These are phyloP conservation scores for Spongilla lacustris DNA, from an alignment of 37 sponge, comb jelly and placozoan genomes.

Conservation along the genomic window DNA sequence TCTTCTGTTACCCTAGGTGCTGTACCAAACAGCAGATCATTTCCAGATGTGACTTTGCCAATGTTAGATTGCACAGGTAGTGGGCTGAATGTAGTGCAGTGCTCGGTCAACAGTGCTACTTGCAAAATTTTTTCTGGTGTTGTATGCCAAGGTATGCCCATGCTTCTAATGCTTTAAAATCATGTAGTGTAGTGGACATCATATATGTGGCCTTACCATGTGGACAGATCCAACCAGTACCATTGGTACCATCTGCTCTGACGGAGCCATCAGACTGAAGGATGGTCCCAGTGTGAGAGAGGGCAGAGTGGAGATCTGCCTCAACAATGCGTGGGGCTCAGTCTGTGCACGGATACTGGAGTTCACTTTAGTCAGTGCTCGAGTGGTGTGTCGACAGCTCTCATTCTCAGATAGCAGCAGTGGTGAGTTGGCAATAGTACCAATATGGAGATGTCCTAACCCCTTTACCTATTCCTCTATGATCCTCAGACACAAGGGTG, in stretches of 20 bases:
- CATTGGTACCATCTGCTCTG: neutral
- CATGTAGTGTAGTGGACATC: neutral
- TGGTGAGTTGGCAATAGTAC: neutral
- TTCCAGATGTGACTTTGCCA: neutral
- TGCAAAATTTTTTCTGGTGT: neutral
- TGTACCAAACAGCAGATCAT: neutral
- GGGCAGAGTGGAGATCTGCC: neutral
- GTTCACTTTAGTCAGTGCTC: neutral
- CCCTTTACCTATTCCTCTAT: neutral
- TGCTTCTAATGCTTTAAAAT: neutral
- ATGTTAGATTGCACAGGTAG: neutral
- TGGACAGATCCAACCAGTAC: neutral
- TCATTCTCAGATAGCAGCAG: neutral
- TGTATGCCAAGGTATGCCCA: neutral
- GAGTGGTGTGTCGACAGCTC: neutral
- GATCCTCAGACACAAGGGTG: neutral
- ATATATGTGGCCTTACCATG: neutral
- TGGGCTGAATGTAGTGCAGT: neutral
- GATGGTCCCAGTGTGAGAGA: neutral
- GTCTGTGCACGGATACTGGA: neutral
- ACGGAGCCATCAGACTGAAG: neutral
- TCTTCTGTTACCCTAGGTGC: neutral
- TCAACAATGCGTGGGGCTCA: neutral
- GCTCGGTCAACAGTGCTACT: neutral
- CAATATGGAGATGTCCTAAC: neutral